Conservation (phyloP, 2,888 invertebrate genomes). For the Himalopsyche anomala region DNA sequence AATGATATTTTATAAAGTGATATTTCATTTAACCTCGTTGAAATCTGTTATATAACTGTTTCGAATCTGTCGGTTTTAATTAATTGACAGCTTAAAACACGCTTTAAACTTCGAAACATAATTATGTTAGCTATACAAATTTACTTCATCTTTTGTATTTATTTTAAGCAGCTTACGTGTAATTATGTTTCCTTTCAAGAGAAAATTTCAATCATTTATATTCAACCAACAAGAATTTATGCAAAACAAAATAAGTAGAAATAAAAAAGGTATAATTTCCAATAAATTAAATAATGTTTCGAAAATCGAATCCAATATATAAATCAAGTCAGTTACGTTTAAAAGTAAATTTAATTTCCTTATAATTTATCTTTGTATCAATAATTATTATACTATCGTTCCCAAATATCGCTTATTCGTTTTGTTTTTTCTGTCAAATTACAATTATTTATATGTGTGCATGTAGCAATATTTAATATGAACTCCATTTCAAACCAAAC, state of each 20-base stretch:
- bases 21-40: neutral
- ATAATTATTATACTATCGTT: no score
- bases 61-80: neutral
- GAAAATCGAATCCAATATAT: neutral
- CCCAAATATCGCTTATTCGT: no score
- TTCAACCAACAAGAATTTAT: neutral
- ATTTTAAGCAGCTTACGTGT: slow-evolving; percentile 11
- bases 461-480: no score
- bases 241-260: neutral
- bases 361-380: no score
- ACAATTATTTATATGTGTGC: no score
- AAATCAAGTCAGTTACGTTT: neutral
- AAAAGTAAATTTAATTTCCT: no score
- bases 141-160: neutral
- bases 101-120: neutral
- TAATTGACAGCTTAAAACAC: slow-evolving; percentile 10
- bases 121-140: slow-evolving; percentile 19
- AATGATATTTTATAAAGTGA: neutral
- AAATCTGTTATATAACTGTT: neutral
- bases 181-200: neutral
- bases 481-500: no score
- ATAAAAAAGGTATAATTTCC: neutral
- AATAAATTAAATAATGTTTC: neutral
- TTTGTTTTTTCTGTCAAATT: no score
- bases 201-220: slow-evolving; percentile 6